Percentiles rank a stretch among this genome's conserved stretches.
These are phyloP conservation scores for Eurytoma adleriae DNA, from an alignment of 2,888 invertebrate genomes.

Conservation along the genomic window DNA sequence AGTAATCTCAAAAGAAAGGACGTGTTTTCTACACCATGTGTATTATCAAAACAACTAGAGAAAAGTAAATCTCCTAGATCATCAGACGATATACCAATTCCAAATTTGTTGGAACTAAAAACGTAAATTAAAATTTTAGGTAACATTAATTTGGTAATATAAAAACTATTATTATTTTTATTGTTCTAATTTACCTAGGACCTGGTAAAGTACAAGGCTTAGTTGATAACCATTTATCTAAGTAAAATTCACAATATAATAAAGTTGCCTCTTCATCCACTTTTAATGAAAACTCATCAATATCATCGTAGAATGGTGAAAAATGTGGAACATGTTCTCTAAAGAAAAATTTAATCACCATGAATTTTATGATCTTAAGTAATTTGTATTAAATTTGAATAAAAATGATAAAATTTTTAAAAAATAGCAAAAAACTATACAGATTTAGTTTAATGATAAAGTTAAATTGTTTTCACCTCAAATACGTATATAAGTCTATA, in stretches of 20 bases:
- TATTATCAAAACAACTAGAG: slow-evolving; percentile 74
- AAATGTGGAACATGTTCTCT: slow-evolving; percentile 79
- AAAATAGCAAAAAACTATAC: too few species aligned
- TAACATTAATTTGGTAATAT: not conserved
- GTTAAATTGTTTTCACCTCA: slow-evolving; percentile 64
- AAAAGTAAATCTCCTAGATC: slow-evolving; percentile 77
- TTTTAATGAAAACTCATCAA: slow-evolving; percentile 73
- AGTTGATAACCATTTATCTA: slow-evolving; percentile 71
- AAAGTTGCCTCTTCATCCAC: slow-evolving; percentile 78
- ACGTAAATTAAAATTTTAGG: not conserved
- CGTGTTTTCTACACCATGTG: slow-evolving; percentile 76
- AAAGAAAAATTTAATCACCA: not conserved
- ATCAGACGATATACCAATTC: slow-evolving; percentile 75
- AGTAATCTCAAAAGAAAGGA: slow-evolving; percentile 77
- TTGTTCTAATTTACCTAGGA: slow-evolving; percentile 60
- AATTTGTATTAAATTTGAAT: too few species aligned
- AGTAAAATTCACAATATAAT: slow-evolving; percentile 78
- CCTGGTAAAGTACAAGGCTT: slow-evolving; percentile 67
- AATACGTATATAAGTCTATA: slow-evolving; percentile 80
- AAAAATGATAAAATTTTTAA: too few species aligned
- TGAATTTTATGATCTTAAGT: too few species aligned
- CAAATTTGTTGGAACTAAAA: slow-evolving; percentile 62
- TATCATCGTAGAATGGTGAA: slow-evolving; percentile 74
- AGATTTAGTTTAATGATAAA: not conserved
- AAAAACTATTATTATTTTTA: not conserved